Evolutionary conservation across 2,888 invertebrate species (phyloP).

Genomic region (Athrips mouffetella): DNA sequence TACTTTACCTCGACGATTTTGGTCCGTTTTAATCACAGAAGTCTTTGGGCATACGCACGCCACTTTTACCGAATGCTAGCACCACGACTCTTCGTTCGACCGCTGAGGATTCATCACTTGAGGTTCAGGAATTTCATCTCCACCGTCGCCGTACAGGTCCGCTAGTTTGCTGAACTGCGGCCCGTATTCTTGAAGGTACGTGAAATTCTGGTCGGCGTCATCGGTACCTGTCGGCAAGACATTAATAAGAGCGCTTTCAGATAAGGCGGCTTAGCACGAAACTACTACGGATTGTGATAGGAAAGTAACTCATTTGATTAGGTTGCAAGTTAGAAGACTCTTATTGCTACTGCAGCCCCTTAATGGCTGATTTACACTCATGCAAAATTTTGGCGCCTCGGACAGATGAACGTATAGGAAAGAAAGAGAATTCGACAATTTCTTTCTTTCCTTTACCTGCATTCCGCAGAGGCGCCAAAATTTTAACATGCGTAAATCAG

Average conservation of each 20-base stretch:
- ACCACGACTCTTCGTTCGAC: slow-evolving; percentile 86
- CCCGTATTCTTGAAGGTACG: slow-evolving; percentile 95
- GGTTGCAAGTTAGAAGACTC: no score
- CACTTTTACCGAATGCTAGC: slow-evolving; percentile 79
- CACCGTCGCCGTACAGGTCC: slow-evolving; percentile 96
- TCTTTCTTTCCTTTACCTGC: no score
- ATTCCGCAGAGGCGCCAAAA: no score
- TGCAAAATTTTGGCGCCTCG: no score
- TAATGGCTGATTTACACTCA: no score
- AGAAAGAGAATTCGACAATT: no score
- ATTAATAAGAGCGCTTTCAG: not conserved
- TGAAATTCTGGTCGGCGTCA: slow-evolving; percentile 95
- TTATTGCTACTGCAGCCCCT: no score
- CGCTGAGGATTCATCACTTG: not conserved
- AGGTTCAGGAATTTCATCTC: not conserved
- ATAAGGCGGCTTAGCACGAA: no score
- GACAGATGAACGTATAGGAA: no score
- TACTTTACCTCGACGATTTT: not conserved
- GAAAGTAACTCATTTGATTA: no score
- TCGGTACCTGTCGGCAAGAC: slow-evolving; percentile 74
- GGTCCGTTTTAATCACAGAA: not conserved
- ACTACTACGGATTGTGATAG: not conserved
- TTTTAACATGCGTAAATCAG: no score
- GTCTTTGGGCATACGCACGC: not conserved
- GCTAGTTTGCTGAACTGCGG: slow-evolving; percentile 96